Percentiles rank a stretch among this genome's conserved stretches.
phyloP scores from a whole-genome alignment of 1,140 invertebrate species.

The Dreissena polymorpha region DNA sequence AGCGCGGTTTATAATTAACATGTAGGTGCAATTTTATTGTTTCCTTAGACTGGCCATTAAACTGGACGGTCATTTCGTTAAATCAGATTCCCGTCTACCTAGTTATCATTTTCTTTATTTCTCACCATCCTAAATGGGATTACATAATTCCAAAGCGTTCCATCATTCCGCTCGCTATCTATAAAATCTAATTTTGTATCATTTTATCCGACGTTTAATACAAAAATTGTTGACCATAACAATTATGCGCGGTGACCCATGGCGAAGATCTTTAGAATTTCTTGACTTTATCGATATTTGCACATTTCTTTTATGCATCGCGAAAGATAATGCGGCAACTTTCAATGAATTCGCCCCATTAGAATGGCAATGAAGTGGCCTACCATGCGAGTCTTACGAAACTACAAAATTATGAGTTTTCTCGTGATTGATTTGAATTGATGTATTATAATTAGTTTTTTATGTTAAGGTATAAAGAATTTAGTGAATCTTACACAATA shows the following conservation, averaged over 20 bases:
- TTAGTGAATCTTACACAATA: too few species aligned
- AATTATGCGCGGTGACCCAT: constrained; percentile 25
- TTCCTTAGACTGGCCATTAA: constrained; percentile 29
- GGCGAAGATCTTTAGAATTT: constrained; percentile 37
- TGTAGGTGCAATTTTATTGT: constrained; percentile 57
- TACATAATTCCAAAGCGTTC: constrained; percentile 26
- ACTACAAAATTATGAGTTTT: background rate
- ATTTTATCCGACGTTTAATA: constrained; percentile 26
- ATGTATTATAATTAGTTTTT: background rate
- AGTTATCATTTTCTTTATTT: constrained; percentile 46
- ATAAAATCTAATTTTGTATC: constrained; percentile 38
- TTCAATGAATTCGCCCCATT: too few species aligned
- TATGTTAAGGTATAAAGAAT: background rate
- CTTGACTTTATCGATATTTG: constrained; percentile 34
- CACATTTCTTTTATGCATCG: constrained; percentile 32
- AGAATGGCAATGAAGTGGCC: too few species aligned
- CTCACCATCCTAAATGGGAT: constrained; percentile 36
- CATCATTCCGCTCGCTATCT: constrained; percentile 37
- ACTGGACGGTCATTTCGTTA: constrained; percentile 41
- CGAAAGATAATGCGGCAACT: background rate
- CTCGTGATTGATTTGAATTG: background rate
- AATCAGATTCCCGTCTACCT: constrained; percentile 49
- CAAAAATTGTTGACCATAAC: background rate
- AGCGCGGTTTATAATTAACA: constrained; percentile 42
- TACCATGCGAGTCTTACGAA: background rate